Evolutionary conservation across 2,888 invertebrate species (phyloP).

Genomic region (Ormyrus pomaceus): DNA sequence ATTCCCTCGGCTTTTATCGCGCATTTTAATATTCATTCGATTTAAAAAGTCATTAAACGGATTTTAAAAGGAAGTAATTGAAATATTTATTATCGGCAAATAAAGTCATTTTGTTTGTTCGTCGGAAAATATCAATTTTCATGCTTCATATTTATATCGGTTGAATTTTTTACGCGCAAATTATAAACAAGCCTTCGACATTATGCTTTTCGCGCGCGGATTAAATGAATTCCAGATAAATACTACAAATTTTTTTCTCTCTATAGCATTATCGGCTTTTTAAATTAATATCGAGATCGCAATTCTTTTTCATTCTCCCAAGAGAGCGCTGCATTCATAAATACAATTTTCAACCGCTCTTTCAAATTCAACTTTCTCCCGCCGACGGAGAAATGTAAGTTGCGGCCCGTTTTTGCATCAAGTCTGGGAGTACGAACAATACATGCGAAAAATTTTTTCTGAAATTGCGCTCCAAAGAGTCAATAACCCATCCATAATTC

Average conservation of each 20-base stretch:
- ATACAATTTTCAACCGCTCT: neutral
- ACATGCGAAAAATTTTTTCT: conserved; percentile 2
- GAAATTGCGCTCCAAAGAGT: conserved; percentile 63
- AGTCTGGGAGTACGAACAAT: too few relatives aligned
- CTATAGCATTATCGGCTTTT: neutral
- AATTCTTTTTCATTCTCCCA: neutral
- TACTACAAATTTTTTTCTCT: neutral
- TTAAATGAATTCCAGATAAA: conserved; percentile 21
- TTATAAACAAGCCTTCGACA: neutral
- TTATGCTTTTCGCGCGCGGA: neutral
- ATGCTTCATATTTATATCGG: neutral
- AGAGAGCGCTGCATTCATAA: too few relatives aligned
- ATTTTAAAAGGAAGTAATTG: conserved; percentile 52
- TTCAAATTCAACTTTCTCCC: too few relatives aligned
- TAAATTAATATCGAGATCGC: neutral
- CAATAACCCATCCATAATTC: conserved; percentile 70
- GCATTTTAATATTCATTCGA: too few relatives aligned
- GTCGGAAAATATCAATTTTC: conserved; percentile 57
- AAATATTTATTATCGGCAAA: conserved; percentile 49
- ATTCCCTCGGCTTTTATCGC: neutral
- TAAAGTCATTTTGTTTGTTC: conserved; percentile 62
- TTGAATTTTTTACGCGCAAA: neutral
- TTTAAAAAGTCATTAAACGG: too few relatives aligned
- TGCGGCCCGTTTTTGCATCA: too few relatives aligned
- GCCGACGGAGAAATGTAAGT: conserved; percentile 40